phyloP scores from a whole-genome alignment of 2,797 vertebrate genomes.

The Pristis pectinata region DNA sequence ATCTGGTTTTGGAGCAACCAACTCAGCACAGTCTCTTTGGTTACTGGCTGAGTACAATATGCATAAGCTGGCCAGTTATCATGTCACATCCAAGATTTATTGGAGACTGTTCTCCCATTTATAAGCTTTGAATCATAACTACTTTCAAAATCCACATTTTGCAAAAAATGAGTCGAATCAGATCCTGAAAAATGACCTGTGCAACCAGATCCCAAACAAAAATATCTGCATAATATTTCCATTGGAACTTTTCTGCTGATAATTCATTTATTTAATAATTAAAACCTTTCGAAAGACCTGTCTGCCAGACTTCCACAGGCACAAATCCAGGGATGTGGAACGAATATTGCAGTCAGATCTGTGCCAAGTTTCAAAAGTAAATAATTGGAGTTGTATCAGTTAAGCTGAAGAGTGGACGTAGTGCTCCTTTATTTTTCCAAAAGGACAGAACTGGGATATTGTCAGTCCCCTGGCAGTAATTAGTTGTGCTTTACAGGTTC shows the following conservation, averaged over 20 bases:
- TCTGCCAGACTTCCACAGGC: constrained; percentile 33
- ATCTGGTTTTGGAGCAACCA: too few relatives aligned
- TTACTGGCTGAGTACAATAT: background rate
- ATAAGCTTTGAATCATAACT: background rate
- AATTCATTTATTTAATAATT: constrained; percentile 33
- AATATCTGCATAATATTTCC: constrained; percentile 35
- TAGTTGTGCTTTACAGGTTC: constrained; percentile 16
- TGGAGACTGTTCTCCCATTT: background rate
- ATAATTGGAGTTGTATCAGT: constrained; percentile 4
- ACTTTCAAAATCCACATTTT: background rate
- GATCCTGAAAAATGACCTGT: background rate
- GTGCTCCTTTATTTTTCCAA: background rate
- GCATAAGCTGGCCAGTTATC: background rate
- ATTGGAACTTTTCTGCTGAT: constrained; percentile 30
- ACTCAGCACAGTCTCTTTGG: background rate
- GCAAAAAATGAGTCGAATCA: background rate
- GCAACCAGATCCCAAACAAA: background rate
- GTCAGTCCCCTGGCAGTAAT: constrained; percentile 28
- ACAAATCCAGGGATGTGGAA: background rate
- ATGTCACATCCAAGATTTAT: background rate
- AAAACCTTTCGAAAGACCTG: background rate
- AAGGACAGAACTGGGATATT: constrained; percentile 30
- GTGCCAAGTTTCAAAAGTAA: constrained; percentile 25
- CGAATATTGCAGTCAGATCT: background rate
- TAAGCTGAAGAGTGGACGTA: background rate